These are phyloP conservation scores for Arctocebus calabarensis DNA, from an alignment of 2,797 vertebrate species.

Conservation along the genomic window DNA sequence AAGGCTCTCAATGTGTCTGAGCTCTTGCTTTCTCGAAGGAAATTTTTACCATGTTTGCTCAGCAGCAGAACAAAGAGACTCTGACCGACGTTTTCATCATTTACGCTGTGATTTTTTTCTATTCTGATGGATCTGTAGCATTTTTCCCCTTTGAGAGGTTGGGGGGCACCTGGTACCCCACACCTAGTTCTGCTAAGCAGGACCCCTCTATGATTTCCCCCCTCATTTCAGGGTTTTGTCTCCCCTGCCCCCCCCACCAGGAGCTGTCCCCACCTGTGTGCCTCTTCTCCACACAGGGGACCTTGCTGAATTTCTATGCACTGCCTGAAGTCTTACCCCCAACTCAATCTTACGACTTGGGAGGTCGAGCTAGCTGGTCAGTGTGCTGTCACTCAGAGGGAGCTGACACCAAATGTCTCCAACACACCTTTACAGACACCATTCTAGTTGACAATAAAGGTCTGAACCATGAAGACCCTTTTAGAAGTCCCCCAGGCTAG, in stretches of 20 bases:
- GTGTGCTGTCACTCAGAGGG: not conserved
- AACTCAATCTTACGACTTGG: rapidly evolving
- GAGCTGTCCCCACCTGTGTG: rapidly evolving
- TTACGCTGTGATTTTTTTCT: rapidly evolving
- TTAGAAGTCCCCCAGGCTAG: not conserved
- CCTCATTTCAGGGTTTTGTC: not conserved
- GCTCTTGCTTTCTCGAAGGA: not conserved
- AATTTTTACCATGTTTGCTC: not conserved
- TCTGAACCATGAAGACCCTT: no score
- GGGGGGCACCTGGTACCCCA: no score
- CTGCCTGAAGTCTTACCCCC: not conserved
- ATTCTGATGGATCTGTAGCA: rapidly evolving
- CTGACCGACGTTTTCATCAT: rapidly evolving
- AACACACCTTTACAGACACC: not conserved
- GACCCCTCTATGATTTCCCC: not conserved
- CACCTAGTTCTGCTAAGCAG: not conserved
- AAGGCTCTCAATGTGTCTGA: not conserved
- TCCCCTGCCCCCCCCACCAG: rapidly evolving
- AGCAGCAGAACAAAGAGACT: not conserved
- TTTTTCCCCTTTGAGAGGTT: not conserved
- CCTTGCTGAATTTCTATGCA: not conserved
- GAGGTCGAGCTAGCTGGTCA: not conserved
- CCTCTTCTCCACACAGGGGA: not conserved
- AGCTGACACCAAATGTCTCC: not conserved
- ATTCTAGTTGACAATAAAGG: not conserved